Base-by-base conservation (phyloP, 2,797 vertebrate genomes). In the Xiphorhynchus erythropygius region DNA sequence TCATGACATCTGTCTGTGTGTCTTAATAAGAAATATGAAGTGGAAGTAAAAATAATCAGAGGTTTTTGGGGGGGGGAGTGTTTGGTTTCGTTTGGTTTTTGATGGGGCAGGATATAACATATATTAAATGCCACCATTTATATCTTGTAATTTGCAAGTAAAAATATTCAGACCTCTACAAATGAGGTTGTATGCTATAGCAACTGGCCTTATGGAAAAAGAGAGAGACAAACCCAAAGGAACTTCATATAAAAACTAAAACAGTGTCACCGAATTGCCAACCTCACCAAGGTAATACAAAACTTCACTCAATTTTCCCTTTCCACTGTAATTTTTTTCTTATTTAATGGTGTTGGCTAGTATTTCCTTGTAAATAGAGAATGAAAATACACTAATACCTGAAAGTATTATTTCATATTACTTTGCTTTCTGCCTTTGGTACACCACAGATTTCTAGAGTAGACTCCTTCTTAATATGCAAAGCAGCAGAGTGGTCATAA, bases 1-100 rank as follows among this genome's bases (percentile, higher is more conserved):
- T 69, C 8, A 78, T n/a, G 3, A n/a, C 4, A 39, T 81, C 41
- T 64, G 0, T 3, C 41, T 24, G 1, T 9, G 9, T 47, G 3
- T 32, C 60, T 83, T 76, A 53, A 18, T 47, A 35, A 50, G 33
- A 85, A 15, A 5, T 10, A 60, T 7, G 55, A 89, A 55, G 4
- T 33, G 19, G 71, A 84, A 89, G 76, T 8, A 73, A 79, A 85
- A 76, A 57, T 27, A 79, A 19, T n/a, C 16, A 56, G n/a, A 33
- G 3, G 1, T 1, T 13, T 18, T 59, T 33, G 13, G 0, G 0
- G 0, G 0, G 5, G 2, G 4, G 1, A 0, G 7, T 5, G 7
- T 41, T 67, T 44, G 7, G 4, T 32, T n/a, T n/a, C 11, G 9
- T 57, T 35, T 50, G 24, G 2, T 25, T 71, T 44, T 77, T 10